Evolutionary conservation across 2,113 vertebrate species (phyloP), one percentile per base, ranked within the genome.

Genomic region (Hippopotamus amphibius): DNA sequence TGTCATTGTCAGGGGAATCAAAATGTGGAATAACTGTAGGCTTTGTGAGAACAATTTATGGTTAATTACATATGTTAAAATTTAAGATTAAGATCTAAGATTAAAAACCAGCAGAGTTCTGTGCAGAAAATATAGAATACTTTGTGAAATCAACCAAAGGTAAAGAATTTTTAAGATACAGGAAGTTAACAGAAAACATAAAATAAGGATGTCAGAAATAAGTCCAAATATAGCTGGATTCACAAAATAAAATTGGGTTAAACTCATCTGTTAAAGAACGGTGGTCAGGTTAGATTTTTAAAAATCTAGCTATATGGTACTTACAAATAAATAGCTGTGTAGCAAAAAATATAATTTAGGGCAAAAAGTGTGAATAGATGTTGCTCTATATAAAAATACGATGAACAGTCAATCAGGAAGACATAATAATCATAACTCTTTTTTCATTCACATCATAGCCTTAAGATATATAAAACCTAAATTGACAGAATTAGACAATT

Each of bases 291-390:
- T 57, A 79, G 28, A 28, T 57, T 79, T 80, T 96, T 21, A 17
- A 76, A 72, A 71, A 33, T 79, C 10, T 13, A 90, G 10, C 24
- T 88, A 22, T 66, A 80, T 43, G 12, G 8, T 74, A 41, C 3
- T 87, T 83, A 74, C 0, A n/a, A 88, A 43, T 84, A 48, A 33
- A 90, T 72, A 88, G 19, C 17, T 65, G 5, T 79, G 24, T 65
- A 76, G n/a, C 1, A 94, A 16, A 90, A 87, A 95, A 59, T 61
- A 69, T 21, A 76, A 82, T 92, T 85, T 77, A 94, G 66, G 71
- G 10, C 8, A 57, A 69, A 93, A 80, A 16, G 2, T 3, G 74
- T 66, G 5, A 69, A 57, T 26, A 69, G 33, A 79, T 30, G 11
- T 93, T 55, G 57, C 2, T 83, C 55, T 83, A 61, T 2, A 16